These are phyloP conservation scores for Caenorhabditis drosophilae DNA, from an alignment of 2,888 invertebrate species.

Conservation along the genomic window DNA sequence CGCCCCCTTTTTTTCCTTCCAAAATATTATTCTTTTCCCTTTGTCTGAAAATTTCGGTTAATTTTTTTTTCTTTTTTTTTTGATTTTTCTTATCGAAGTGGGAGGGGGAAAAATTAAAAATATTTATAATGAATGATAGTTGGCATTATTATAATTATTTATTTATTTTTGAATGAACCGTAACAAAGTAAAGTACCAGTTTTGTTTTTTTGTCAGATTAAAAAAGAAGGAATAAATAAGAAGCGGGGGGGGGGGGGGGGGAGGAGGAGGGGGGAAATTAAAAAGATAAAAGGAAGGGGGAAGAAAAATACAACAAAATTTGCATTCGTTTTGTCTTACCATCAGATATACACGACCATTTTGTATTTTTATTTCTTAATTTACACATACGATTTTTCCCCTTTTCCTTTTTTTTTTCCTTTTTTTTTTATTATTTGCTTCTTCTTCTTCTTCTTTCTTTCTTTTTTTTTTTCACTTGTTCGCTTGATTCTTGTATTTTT, in stretches of 20 bases:
- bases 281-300: too few species aligned
- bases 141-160: too few species aligned
- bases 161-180: background rate
- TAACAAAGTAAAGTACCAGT: background rate
- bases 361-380: conserved; percentile 1
- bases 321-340: background rate
- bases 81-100: background rate
- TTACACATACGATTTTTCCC: background rate
- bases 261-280: too few species aligned
- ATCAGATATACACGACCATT: background rate
- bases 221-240: too few species aligned
- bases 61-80: background rate
- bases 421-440: too few species aligned
- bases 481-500: too few species aligned
- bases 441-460: too few species aligned
- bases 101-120: too few species aligned
- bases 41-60: background rate
- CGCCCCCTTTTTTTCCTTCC: background rate
- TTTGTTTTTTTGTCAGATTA: background rate
- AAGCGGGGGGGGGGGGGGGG: too few species aligned
- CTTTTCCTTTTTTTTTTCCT: background rate
- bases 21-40: background rate
- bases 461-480: too few species aligned
- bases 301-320: background rate
- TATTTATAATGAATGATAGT: too few species aligned